Conservation (phyloP, 2,888 invertebrate species). For the Orthosia cruda region DNA sequence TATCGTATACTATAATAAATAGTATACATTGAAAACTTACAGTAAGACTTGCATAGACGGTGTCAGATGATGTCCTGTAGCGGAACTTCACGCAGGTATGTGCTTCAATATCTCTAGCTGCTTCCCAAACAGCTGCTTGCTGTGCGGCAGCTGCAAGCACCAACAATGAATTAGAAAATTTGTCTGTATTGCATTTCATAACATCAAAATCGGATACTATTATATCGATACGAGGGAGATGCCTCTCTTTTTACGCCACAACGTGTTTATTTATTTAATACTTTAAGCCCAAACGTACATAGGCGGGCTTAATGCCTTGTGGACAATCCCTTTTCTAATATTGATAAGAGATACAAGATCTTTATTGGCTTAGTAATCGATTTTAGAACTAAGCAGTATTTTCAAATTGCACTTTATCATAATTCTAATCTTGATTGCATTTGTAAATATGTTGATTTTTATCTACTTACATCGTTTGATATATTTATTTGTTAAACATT, state of each 20-base stretch:
- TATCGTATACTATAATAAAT: neutral
- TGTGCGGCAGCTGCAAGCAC: constrained; percentile 79
- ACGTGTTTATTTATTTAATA: neutral
- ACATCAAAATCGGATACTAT: neutral
- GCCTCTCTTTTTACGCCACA: too few species aligned
- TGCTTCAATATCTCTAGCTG: constrained; percentile 83
- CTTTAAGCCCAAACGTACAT: too few species aligned
- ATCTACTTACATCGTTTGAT: constrained; percentile 16
- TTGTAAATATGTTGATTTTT: constrained; percentile 9
- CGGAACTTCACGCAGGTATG: constrained; percentile 87
- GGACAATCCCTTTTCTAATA: neutral
- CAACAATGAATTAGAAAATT: neutral
- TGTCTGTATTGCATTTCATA: neutral
- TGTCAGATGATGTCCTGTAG: constrained; percentile 79
- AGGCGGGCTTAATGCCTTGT: neutral
- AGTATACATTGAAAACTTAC: constrained; percentile 75
- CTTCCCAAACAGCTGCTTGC: constrained; percentile 82
- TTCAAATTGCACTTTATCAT: constrained; percentile 13
- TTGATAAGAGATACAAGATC: too few species aligned
- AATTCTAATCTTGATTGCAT: constrained; percentile 6
- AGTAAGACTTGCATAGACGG: constrained; percentile 81
- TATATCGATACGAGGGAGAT: neutral
- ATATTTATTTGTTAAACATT: constrained; percentile 36
- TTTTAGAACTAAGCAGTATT: neutral
- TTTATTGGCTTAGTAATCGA: neutral